Evolutionary conservation across 1,140 invertebrate genomes (phyloP), one percentile per base, ranked within the genome.

Genomic region (Aphelinus certus): DNA sequence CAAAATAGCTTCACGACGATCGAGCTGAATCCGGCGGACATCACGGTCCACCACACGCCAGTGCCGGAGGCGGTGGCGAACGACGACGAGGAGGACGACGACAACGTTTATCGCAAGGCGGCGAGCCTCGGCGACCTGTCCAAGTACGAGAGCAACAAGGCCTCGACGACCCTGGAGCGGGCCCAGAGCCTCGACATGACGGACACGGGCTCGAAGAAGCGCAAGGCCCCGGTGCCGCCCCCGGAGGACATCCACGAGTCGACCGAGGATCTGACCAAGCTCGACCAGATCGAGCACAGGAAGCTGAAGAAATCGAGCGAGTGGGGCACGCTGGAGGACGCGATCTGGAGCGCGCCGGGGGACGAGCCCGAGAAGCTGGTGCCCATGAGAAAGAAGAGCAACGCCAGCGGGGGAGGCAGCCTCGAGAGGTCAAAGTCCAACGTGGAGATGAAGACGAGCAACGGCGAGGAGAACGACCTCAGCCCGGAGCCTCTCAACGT

Each of bases 111-210:
- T 78, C 88, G 94, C 47, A 95, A 94, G 88, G 94, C 94, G 2
- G 92, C 93, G 0, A 95, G 94, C 70, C 87, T 95, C 2, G 94
- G 94, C 3, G 95, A 95, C 84, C 84, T 95, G 49, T 94, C 94
- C 0, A 92, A 92, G 82, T 91, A 95, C 76, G 92, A 94, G 77
- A 87, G 90, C 3, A 92, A 90, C 79, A 88, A 88, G 1, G 77
- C 86, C 2, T 83, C 82, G n/a, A 88, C 89, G 51, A 93, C 91
- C 45, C 84, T 95, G 43, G 94, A 95, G 86, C 89, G 95, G 76
- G 94, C 95, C 0, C 93, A 95, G 80, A 95, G 94, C 78, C 84
- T 95, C 7, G 95, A 95, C 76, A 92, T 95, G 82, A 92, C 92
- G 10, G 92, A 93, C 57, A 90, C 91, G 81, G 86, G 89, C 77